A percentile compares a stretch with the other conserved stretches of the same genome.
phyloP scores from a whole-genome alignment of 2,797 vertebrate species.

The Lacerta agilis region DNA sequence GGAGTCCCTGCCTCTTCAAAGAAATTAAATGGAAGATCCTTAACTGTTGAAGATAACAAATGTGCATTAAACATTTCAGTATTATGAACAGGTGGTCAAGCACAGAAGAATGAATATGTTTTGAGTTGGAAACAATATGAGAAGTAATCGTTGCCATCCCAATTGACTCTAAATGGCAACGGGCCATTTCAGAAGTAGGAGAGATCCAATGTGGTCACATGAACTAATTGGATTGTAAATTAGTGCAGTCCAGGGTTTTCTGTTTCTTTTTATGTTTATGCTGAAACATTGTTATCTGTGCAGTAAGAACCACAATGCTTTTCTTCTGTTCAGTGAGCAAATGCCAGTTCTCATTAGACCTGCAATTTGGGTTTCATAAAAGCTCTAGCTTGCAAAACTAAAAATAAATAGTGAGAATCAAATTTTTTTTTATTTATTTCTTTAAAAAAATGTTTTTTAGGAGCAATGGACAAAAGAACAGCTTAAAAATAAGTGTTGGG shows the following conservation, averaged over 20 bases:
- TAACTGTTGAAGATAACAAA: slow-evolving; percentile 9
- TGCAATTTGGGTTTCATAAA: not conserved
- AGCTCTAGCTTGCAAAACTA: slow-evolving; percentile 8
- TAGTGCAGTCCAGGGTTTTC: not conserved
- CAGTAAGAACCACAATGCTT: too few species aligned
- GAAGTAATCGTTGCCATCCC: slow-evolving; percentile 34
- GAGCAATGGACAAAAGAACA: not conserved
- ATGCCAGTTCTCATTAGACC: not conserved
- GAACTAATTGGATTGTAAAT: slow-evolving; percentile 23
- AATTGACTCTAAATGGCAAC: slow-evolving; percentile 22
- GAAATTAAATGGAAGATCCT: slow-evolving; percentile 8
- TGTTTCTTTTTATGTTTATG: slow-evolving; percentile 23
- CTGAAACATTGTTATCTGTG: not conserved
- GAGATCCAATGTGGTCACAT: not conserved
- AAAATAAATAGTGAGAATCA: slow-evolving; percentile 14
- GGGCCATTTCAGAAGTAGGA: not conserved
- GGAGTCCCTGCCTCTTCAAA: not conserved
- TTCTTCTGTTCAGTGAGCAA: not conserved
- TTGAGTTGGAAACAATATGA: slow-evolving; percentile 51
- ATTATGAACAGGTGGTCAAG: slow-evolving; percentile 63
- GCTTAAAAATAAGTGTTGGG: not conserved
- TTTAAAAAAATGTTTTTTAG: not conserved
- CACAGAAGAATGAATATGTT: slow-evolving; percentile 36
- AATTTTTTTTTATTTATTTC: not conserved
- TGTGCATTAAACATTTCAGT: slow-evolving; percentile 56